Conservation (phyloP, 2,113 vertebrate genomes). For the Cottus gobio region DNA sequence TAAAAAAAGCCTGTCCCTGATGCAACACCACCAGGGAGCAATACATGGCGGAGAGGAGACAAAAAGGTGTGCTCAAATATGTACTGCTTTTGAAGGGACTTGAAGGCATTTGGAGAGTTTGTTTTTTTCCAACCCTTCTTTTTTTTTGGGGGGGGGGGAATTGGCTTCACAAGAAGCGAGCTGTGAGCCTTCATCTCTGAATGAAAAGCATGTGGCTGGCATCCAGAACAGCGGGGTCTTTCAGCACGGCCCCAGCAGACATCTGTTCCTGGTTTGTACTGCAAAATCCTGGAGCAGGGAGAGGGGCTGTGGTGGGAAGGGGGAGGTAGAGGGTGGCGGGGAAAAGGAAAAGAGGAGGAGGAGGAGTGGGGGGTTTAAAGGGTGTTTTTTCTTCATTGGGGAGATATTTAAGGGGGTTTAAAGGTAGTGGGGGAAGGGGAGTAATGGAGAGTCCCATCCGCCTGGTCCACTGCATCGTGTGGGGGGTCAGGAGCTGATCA, state of each 20-base stretch:
- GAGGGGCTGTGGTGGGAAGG: slow-evolving; percentile 69
- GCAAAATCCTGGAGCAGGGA: slow-evolving; percentile 81
- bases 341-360: slow-evolving; percentile 53
- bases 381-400: slow-evolving; percentile 50
- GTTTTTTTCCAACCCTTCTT: slow-evolving; percentile 66
- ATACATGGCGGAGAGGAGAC: slow-evolving; percentile 38
- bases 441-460: slow-evolving; percentile 40
- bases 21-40: slow-evolving; percentile 32
- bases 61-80: slow-evolving; percentile 73
- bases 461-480: slow-evolving; percentile 46
- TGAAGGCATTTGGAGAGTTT: slow-evolving; percentile 79
- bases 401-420: slow-evolving; percentile 73
- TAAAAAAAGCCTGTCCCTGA: slow-evolving; percentile 2
- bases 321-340: slow-evolving; percentile 43
- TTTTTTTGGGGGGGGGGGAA: slow-evolving; percentile 55
- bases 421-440: slow-evolving; percentile 58
- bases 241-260: slow-evolving; percentile 84
- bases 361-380: slow-evolving; percentile 38
- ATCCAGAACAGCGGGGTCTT: slow-evolving; percentile 90
- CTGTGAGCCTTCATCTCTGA: slow-evolving; percentile 88
- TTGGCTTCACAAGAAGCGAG: slow-evolving; percentile 84
- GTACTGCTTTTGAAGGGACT: slow-evolving; percentile 78
- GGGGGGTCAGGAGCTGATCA: slow-evolving; percentile 32
- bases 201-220: slow-evolving; percentile 87
- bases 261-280: slow-evolving; percentile 88